A percentile compares a stretch with the other conserved stretches of the same genome.
Evolutionary conservation across 2,113 vertebrate species (phyloP).

Genomic region (Cryptotis parvus): DNA sequence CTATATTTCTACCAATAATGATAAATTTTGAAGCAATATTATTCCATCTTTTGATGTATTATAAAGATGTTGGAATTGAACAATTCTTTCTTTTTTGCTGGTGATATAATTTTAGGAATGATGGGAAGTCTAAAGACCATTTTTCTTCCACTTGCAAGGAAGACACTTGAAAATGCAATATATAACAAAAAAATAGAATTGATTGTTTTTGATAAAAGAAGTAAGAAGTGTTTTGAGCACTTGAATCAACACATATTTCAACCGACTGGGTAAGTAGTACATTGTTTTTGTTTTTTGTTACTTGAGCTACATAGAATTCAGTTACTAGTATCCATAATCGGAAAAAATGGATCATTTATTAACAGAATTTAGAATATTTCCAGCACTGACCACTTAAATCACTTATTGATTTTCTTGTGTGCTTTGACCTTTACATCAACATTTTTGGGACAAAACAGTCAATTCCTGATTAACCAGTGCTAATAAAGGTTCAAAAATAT

Average conservation of each 20-base stretch:
- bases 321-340: background rate
- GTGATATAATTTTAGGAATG: background rate
- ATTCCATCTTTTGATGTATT: background rate
- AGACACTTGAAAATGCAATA: background rate
- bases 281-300: background rate
- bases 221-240: background rate
- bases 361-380: background rate
- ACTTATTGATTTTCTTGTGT: background rate
- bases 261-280: background rate
- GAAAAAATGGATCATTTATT: background rate
- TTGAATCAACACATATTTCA: background rate
- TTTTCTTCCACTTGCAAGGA: background rate
- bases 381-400: background rate
- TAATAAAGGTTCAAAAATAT: background rate
- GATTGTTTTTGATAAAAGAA: background rate
- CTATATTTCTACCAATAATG: background rate
- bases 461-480: slow-evolving; percentile 3
- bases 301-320: background rate
- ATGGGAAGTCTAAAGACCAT: background rate
- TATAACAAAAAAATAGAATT: background rate
- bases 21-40: background rate
- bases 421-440: background rate
- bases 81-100: background rate
- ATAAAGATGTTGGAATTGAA: background rate
- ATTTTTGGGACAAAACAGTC: background rate